Base-by-base conservation (phyloP, 2,888 invertebrate genomes). In the Xestobium rufovillosum region DNA sequence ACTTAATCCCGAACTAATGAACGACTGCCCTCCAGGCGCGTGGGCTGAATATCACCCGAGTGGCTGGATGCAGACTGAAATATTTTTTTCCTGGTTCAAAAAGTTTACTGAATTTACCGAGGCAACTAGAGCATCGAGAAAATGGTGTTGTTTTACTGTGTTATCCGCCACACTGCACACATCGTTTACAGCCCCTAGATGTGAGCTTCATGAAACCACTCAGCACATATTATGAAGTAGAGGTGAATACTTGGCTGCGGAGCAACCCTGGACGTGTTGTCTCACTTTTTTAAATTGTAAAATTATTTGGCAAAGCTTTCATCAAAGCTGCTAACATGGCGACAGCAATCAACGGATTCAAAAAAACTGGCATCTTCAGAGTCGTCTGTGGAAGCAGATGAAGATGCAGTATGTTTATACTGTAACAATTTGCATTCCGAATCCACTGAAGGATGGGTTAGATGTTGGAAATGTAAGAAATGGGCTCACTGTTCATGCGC, bases 241-340 rank as follows among this genome's bases (percentile, higher is more conserved):
- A 45, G 36, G 39, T 52, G 3, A 44, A 39, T 32, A 41, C 44
- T 10, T 57, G 55, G 52, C 31, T 52, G 10, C 38, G 41, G 8
- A 36, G 31, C 11, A 45, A 59, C 41, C 47, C 53, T 12, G 53
- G 53, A 14, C 42, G 42, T 25, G 47, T 50, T n/a, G 48, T 60
- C 6, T 49, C 53, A 9, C 17, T 38, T 3, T 36, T 38, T 11
- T 36, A 56, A 45, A 39, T 59, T 13, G 26, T 25, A 25, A n/a
- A 25, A 4, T 25, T n/a, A 25, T 25, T 25, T 25, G 26, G 11
- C 3, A 11, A 25, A n/a, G n/a, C n/a, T n/a, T n/a, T n/a, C n/a
- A n/a, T n/a, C n/a, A n/a, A n/a, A n/a, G n/a, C n/a, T n/a, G n/a
- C n/a, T n/a, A n/a, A n/a, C n/a, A n/a, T n/a, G n/a, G n/a, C n/a